Evolutionary conservation across 2,797 vertebrate genomes (phyloP), one percentile per base, ranked within the genome.

Genomic region (Sternarchorhynchus goeldii): DNA sequence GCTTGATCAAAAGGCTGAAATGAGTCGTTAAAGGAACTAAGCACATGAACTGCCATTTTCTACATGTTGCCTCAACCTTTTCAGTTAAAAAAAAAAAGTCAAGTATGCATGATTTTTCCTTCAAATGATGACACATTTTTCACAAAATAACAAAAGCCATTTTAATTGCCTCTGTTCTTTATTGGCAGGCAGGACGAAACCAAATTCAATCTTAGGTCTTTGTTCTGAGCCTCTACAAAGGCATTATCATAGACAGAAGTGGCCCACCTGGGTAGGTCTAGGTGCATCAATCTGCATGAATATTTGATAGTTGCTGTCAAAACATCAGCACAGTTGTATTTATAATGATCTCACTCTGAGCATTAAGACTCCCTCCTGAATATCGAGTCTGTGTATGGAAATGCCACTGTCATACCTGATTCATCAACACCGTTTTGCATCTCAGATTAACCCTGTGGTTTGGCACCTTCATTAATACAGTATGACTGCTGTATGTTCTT

Each of bases 241-340:
- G 56, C 83, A 50, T 89, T 87, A 80, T 89, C 83, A 88, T 86
- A 86, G 45, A 84, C 57, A 86, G 69, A 63, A 83, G 85, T 82
- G 73, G 84, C 73, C 68, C 70, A 78, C 79, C 68, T 65, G 34
- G 85, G 80, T 80, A 86, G 82, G 21, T 68, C 75, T 79, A 70
- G 86, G 85, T 81, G 82, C 90, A 94, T 93, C 91, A 92, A 93
- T 94, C 91, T 93, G 86, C 83, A 85, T 77, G 87, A 91, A 89
- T 89, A 90, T 89, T 92, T 91, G 90, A 88, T 88, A 21, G 84
- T 87, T 88, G 85, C 89, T 90, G 91, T 93, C 92, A 92, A 91
- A 90, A 90, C 81, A 88, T 92, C 91, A 92, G 76, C 66, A 81
- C 82, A 57, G 82, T 84, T 88, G 88, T 88, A 91, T 93, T 91